Percentiles rank a stretch among this genome's conserved stretches.
These are phyloP conservation scores for Amitus sp. DNA, from an alignment of 2,888 invertebrate species.

Conservation along the genomic window DNA sequence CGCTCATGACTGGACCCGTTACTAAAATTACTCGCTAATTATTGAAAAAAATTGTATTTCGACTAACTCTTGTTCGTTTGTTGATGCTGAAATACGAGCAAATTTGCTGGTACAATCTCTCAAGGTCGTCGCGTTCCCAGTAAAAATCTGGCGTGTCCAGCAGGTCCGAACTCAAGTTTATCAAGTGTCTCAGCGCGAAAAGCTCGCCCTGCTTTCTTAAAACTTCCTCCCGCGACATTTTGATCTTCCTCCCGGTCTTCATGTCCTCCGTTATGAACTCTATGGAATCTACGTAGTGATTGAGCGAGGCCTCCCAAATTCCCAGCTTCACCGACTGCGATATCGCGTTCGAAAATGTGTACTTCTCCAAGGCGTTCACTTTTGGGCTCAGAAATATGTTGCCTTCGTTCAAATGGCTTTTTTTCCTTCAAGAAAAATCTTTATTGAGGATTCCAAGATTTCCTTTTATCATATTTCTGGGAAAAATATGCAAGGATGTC, in stretches of 20 bases:
- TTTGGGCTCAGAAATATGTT: conserved; percentile 68
- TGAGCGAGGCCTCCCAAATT: conserved; percentile 91
- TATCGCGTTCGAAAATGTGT: conserved; percentile 94
- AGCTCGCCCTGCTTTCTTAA: conserved; percentile 86
- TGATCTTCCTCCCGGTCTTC: conserved; percentile 78
- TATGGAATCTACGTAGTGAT: conserved; percentile 84
- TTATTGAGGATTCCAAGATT: too few relatives aligned
- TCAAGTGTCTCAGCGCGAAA: conserved; percentile 86
- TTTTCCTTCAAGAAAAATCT: conserved; percentile 53
- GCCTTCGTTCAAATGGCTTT: conserved; percentile 65
- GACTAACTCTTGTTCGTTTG: conserved; percentile 79
- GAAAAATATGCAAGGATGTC: too few relatives aligned
- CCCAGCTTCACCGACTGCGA: conserved; percentile 93
- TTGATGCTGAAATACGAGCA: conserved; percentile 86
- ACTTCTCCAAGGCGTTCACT: conserved; percentile 81
- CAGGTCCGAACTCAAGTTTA: conserved; percentile 93
- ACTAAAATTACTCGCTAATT: too few relatives aligned
- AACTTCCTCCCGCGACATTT: conserved; percentile 77
- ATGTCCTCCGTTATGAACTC: conserved; percentile 83
- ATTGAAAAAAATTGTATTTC: too few relatives aligned
- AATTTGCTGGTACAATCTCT: conserved; percentile 83
- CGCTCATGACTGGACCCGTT: too few relatives aligned
- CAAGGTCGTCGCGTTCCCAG: conserved; percentile 94
- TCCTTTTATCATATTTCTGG: too few relatives aligned
- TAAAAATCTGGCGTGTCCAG: conserved; percentile 97